Conservation (phyloP, 2,888 invertebrate genomes). For the Hedya salicella region DNA sequence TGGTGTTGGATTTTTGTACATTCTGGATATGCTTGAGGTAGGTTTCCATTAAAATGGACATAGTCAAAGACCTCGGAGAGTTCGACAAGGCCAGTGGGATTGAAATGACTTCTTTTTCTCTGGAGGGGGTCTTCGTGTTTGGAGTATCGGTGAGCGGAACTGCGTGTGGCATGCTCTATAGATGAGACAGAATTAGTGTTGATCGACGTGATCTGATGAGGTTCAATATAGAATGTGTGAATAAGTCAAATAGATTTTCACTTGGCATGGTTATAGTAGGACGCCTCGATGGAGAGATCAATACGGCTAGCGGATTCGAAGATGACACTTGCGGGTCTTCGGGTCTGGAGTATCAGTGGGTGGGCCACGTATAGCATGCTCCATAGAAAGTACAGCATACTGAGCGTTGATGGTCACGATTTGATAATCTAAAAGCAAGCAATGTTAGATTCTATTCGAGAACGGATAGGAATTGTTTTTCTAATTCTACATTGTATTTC, state of each 20-base stretch:
- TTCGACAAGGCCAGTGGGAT: slow-evolving; percentile 59
- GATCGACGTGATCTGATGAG: slow-evolving; percentile 89
- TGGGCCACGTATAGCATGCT: slow-evolving; percentile 80
- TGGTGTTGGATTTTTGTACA: slow-evolving; percentile 15
- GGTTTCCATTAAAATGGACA: slow-evolving; percentile 72
- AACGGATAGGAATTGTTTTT: too few species aligned
- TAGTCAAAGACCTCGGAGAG: slow-evolving; percentile 79
- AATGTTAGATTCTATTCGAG: slow-evolving; percentile 24
- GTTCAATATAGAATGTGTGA: slow-evolving; percentile 92
- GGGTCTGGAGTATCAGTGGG: slow-evolving; percentile 77
- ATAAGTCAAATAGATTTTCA: slow-evolving; percentile 67
- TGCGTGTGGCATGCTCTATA: slow-evolving; percentile 83
- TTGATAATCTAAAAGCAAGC: slow-evolving; percentile 83
- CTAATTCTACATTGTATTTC: too few species aligned
- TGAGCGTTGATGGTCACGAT: slow-evolving; percentile 91
- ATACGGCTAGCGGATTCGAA: slow-evolving; percentile 60
- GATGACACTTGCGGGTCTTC: slow-evolving; percentile 83
- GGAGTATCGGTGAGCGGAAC: slow-evolving; percentile 77
- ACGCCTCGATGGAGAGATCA: slow-evolving; percentile 75
- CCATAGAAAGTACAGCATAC: slow-evolving; percentile 89
- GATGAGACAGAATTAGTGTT: slow-evolving; percentile 91
- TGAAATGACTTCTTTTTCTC: too few species aligned
- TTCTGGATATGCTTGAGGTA: not conserved
- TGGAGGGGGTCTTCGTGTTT: slow-evolving; percentile 81
- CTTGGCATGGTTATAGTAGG: slow-evolving; percentile 84